Conservation (phyloP, 2,113 vertebrate species). For the Halichoerus grypus region DNA sequence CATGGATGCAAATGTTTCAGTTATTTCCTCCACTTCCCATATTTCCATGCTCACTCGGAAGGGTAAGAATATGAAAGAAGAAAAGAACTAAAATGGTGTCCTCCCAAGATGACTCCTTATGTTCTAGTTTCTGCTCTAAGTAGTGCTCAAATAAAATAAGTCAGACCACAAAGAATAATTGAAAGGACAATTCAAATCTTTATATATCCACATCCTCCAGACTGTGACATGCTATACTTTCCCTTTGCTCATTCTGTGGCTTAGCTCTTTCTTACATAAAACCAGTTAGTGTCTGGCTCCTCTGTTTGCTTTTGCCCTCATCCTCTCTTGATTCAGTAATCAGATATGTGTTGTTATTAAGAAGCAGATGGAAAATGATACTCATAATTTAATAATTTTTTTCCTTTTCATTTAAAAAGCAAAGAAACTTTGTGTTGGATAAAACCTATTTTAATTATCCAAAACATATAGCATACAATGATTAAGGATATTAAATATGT, state of each 20-base stretch:
- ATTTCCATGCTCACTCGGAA: not conserved
- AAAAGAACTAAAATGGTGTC: not conserved
- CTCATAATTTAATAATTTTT: not conserved
- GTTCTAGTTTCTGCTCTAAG: not conserved
- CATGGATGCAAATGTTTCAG: not conserved
- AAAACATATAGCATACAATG: not conserved
- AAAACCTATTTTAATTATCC: not conserved
- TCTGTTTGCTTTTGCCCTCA: not conserved
- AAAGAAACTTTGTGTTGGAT: not conserved
- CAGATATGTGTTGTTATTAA: not conserved
- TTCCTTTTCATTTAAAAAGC: not conserved
- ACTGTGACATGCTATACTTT: not conserved
- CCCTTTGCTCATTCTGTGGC: not conserved
- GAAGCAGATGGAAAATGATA: not conserved
- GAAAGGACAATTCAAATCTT: not conserved
- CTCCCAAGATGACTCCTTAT: not conserved
- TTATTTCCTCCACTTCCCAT: not conserved
- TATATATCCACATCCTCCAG: not conserved
- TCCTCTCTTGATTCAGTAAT: not conserved
- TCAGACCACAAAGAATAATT: not conserved
- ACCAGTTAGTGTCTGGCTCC: not conserved
- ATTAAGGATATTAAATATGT: not conserved
- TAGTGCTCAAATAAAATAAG: not conserved
- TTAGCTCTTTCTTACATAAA: not conserved
- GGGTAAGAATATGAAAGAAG: not conserved